phyloP scores from a whole-genome alignment of 1,140 invertebrate species.

The Medauroidea extradentata region DNA sequence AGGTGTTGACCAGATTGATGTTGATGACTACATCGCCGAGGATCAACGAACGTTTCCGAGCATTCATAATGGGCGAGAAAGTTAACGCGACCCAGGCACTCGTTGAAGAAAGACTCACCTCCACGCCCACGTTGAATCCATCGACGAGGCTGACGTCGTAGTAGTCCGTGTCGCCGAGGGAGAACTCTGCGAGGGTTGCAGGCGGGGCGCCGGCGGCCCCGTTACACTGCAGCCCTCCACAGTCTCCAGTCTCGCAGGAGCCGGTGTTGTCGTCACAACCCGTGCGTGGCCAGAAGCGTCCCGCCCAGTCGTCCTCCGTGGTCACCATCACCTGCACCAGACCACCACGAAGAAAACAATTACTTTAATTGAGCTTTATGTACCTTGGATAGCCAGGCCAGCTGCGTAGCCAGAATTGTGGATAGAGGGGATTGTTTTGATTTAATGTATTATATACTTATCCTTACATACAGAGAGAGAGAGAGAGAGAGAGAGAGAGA shows the following conservation, averaged over 20 bases:
- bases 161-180: slow-evolving; percentile 30
- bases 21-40: too few species aligned
- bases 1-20: too few species aligned
- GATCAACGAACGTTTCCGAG: too few species aligned
- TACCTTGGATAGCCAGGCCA: too few species aligned
- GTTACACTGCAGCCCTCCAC: slow-evolving; percentile 25
- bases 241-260: slow-evolving; percentile 33
- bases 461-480: too few species aligned
- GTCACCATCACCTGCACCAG: too few species aligned
- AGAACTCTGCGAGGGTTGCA: slow-evolving; percentile 35
- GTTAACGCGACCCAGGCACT: too few species aligned
- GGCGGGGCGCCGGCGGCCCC: slow-evolving; percentile 25
- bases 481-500: too few species aligned
- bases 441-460: too few species aligned
- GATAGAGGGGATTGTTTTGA: too few species aligned
- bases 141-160: slow-evolving; percentile 37
- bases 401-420: too few species aligned
- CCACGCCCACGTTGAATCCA: slow-evolving; percentile 34
- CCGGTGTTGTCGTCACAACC: slow-evolving; percentile 21
- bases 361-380: background rate
- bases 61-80: too few species aligned
- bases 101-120: slow-evolving; percentile 24
- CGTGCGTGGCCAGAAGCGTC: slow-evolving; percentile 33
- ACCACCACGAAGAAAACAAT: slow-evolving; percentile 1
- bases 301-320: slow-evolving; percentile 28